Evolutionary conservation across 2,888 invertebrate species (phyloP).

Genomic region (Drosophila prolongata): DNA sequence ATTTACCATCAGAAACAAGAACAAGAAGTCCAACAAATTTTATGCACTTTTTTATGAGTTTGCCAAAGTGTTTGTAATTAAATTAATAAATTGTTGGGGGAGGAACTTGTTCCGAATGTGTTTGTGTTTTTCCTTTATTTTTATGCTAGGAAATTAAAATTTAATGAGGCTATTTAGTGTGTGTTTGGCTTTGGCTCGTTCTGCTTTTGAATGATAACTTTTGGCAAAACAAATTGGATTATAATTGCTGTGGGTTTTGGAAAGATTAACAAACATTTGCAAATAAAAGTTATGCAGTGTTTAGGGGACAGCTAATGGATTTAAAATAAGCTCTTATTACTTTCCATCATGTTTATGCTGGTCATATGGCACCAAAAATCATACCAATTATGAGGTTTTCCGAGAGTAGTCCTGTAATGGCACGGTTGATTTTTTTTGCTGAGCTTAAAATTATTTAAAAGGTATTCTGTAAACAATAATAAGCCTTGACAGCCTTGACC

Average conservation of each 20-base stretch:
- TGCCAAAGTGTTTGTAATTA: conserved; percentile 68
- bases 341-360: not conserved
- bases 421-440: not conserved
- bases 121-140: conserved; percentile 26
- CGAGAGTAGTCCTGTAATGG: no score
- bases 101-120: conserved; percentile 21
- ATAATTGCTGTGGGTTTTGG: conserved; percentile 13
- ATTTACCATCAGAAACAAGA: conserved; percentile 52
- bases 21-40: conserved; percentile 52
- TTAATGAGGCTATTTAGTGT: conserved; percentile 46
- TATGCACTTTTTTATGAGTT: conserved; percentile 73
- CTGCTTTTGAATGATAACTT: conserved; percentile 20
- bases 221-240: conserved; percentile 23
- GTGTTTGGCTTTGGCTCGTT: conserved; percentile 15
- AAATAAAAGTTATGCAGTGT: not conserved
- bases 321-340: not conserved
- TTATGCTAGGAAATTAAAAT: conserved; percentile 36
- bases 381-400: conserved; percentile 1
- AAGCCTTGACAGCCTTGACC: conserved; percentile 18
- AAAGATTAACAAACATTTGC: conserved; percentile 4
- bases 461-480: conserved; percentile 18
- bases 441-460: conserved; percentile 17
- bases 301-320: not conserved
- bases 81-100: conserved; percentile 64
- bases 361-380: not conserved